Percentiles rank a stretch among this genome's conserved stretches.
Evolutionary conservation across 2,113 vertebrate genomes (phyloP).

Genomic region (Megaleporinus macrocephalus): DNA sequence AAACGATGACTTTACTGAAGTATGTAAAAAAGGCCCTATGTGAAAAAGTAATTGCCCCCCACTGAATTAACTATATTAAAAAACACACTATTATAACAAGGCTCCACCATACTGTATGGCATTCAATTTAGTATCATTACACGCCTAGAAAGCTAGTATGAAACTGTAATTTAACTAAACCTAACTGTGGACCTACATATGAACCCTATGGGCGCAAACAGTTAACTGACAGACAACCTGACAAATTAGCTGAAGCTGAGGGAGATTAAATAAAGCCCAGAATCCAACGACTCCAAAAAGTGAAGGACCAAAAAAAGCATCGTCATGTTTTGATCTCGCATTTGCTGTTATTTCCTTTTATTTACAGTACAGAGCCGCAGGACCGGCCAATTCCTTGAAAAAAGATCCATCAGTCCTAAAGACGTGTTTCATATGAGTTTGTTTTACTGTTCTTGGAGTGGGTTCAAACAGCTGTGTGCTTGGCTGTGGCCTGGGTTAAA

Average conservation of each 20-base stretch:
- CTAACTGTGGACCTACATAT: no score
- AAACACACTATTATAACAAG: no score
- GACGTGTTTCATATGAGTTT: slow-evolving; percentile 48
- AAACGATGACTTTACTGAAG: no score
- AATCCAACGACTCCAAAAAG: not conserved
- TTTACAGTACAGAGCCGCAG: slow-evolving; percentile 5
- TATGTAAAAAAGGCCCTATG: no score
- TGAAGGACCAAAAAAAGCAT: not conserved
- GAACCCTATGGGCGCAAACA: not conserved
- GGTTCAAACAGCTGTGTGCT: slow-evolving; percentile 51
- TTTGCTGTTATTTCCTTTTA: slow-evolving; percentile 24
- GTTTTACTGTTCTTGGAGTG: slow-evolving; percentile 34
- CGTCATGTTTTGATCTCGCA: not conserved
- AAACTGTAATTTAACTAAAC: no score
- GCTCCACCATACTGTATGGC: no score
- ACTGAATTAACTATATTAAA: no score
- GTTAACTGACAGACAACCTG: not conserved
- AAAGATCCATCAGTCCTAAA: slow-evolving; percentile 49
- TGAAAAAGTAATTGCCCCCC: no score
- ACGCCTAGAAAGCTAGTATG: no score
- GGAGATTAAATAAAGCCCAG: not conserved
- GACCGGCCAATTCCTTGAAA: slow-evolving; percentile 11
- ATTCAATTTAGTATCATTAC: no score
- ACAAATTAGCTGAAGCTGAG: not conserved
- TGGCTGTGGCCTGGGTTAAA: slow-evolving; percentile 35